Evolutionary conservation across 2,888 invertebrate genomes (phyloP).

Genomic region (Hemithea aestivaria): DNA sequence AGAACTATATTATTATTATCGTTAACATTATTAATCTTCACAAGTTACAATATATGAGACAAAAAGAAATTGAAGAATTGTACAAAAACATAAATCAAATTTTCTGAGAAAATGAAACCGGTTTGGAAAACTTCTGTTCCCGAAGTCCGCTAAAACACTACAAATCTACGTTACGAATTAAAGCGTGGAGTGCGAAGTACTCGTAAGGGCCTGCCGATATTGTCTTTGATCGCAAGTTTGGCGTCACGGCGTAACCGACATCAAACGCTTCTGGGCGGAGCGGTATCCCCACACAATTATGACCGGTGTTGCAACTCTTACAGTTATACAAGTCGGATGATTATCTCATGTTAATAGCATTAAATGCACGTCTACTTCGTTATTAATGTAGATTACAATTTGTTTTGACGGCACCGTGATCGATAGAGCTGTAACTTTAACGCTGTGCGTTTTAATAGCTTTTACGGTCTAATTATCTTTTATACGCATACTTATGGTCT

Average conservation of each 20-base stretch:
- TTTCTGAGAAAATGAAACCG: too few relatives aligned
- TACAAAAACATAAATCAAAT: too few relatives aligned
- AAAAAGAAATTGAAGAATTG: too few relatives aligned
- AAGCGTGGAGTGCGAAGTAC: too few relatives aligned
- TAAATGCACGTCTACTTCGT: constrained; percentile 42
- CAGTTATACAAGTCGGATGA: constrained; percentile 57
- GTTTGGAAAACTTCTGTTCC: too few relatives aligned
- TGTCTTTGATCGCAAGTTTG: constrained; percentile 41
- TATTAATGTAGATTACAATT: constrained; percentile 29
- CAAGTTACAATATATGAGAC: too few relatives aligned
- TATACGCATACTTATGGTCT: too few relatives aligned
- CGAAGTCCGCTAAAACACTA: too few relatives aligned
- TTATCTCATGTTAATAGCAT: constrained; percentile 58
- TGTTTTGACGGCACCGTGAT: constrained; percentile 19
- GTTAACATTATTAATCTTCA: too few relatives aligned
- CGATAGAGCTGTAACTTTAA: constrained; percentile 12
- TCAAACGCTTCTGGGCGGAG: constrained; percentile 42
- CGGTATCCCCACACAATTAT: constrained; percentile 29
- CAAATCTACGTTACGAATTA: too few relatives aligned
- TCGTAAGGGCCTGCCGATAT: too few relatives aligned
- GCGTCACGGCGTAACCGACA: constrained; percentile 43
- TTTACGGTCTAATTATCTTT: background rate
- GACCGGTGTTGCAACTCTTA: constrained; percentile 61
- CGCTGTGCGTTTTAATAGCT: constrained; percentile 2
- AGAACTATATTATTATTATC: too few relatives aligned